phyloP scores from a whole-genome alignment of 2,797 vertebrate genomes.

The Eptatretus atami region DNA sequence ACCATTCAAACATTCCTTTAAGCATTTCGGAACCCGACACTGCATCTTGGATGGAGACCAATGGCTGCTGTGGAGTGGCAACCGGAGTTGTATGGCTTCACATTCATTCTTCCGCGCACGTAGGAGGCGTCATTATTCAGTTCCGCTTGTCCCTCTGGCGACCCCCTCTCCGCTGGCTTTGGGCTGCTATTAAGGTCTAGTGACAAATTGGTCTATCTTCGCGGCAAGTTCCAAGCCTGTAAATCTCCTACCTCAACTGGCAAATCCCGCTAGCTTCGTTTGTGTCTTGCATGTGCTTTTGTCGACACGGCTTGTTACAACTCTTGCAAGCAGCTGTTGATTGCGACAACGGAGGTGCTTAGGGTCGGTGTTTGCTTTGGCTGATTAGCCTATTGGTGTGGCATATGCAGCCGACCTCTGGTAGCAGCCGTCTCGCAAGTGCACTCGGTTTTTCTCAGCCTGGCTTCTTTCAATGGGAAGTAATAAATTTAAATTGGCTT shows the following conservation, averaged over 20 bases:
- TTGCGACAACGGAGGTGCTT: slow-evolving; percentile 59
- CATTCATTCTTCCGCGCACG: slow-evolving; percentile 75
- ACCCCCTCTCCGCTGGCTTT: slow-evolving; percentile 74
- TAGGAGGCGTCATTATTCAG: slow-evolving; percentile 58
- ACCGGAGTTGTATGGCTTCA: slow-evolving; percentile 66
- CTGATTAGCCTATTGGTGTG: slow-evolving; percentile 71
- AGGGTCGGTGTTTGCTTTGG: slow-evolving; percentile 84
- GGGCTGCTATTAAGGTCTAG: slow-evolving; percentile 59
- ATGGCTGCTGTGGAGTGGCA: slow-evolving; percentile 70
- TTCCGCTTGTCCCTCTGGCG: slow-evolving; percentile 43
- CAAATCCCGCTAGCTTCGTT: slow-evolving; percentile 56
- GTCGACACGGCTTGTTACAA: slow-evolving; percentile 66
- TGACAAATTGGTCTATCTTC: slow-evolving; percentile 68
- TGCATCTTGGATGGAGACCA: slow-evolving; percentile 56
- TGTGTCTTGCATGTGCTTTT: slow-evolving; percentile 73
- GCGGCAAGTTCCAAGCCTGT: slow-evolving; percentile 53
- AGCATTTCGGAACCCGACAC: slow-evolving; percentile 78
- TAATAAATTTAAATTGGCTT: slow-evolving; percentile 65
- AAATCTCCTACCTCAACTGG: slow-evolving; percentile 46
- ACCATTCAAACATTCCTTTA: slow-evolving; percentile 77
- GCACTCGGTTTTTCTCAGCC: slow-evolving; percentile 44
- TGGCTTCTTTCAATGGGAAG: slow-evolving; percentile 79
- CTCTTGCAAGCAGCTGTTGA: slow-evolving; percentile 77
- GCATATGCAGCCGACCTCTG: slow-evolving; percentile 64
- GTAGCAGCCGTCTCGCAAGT: slow-evolving; percentile 81